Base-by-base conservation (phyloP, 92 coral and sea anemone genomes). In the Palythoa caribaeorum region DNA sequence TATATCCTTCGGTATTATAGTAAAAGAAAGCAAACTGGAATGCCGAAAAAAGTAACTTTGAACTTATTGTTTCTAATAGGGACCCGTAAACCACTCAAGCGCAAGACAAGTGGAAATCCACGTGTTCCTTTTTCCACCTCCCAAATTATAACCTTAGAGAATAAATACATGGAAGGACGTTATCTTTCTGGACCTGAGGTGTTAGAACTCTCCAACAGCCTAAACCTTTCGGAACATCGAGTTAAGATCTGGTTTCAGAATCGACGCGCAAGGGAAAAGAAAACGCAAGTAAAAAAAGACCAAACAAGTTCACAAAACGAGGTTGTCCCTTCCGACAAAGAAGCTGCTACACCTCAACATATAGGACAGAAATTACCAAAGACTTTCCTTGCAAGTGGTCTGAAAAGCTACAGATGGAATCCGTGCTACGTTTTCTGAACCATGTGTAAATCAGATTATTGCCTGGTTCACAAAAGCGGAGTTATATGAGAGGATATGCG, bases 241-340 rank as follows among this genome's bases (percentile, higher is more conserved):
- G 92, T 96, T 53, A 96, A 96, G 88, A 96, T 96, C 39, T 96
- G 99, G 99, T 96, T 96, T 80, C 99, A 96, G 87, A 96, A 96
- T 87, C 92, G 99, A 86, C 96, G 99, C 12, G 99, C 99, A 55
- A 88, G 99, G 19, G 99, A 96, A 79, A 96, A 96, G 87, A 91
- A 94, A 84, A 85, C 87, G 36, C 88, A 83, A 59, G 79, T 68
- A 7, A 77, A 77, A 28, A 83, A 79, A 81, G 62, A 71, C 21
- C 76, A 68, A 81, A 17, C 75, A 68, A 51, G 60, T 35, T 37
- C 53, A 37, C 28, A 81, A 81, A 65, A 44, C 10, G 47, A 80
- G 85, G 12, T 21, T 38, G 71, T 5, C 12, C 17, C 51, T 37
- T 62, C 84, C 12, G 39, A 39, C 73, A 39, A 36, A 79, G 72